phyloP scores from a whole-genome alignment of 2,888 invertebrate genomes.

The Troilus luridus region DNA sequence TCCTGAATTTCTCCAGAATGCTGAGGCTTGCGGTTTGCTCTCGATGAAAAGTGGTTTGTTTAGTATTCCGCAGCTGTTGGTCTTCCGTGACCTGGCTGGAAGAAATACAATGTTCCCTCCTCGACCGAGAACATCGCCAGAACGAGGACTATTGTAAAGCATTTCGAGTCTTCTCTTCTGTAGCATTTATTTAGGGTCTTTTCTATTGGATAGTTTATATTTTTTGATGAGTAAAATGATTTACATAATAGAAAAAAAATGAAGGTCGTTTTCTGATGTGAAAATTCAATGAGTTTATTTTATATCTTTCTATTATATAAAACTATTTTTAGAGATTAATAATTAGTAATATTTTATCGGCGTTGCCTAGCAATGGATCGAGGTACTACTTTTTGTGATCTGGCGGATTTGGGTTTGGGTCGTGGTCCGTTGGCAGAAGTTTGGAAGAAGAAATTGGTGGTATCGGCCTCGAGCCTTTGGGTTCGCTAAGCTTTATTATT shows the following conservation, averaged over 20 bases:
- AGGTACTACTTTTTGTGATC: no score
- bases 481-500: no score
- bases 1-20: not conserved
- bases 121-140: not conserved
- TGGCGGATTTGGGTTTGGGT: no score
- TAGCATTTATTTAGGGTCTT: not conserved
- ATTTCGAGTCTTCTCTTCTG: not conserved
- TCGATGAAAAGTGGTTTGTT: not conserved
- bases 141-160: not conserved
- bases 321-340: no score
- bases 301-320: no score
- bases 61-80: not conserved
- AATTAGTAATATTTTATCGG: no score
- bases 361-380: no score
- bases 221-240: not conserved
- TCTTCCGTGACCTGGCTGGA: not conserved
- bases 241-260: not conserved
- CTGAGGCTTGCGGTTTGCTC: not conserved
- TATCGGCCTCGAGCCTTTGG: no score
- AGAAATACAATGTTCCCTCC: constrained; percentile 12
- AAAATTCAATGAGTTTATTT: not conserved
- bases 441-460: no score
- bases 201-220: not conserved
- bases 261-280: not conserved
- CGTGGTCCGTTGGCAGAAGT: no score